Conservation (phyloP, 2,888 invertebrate species). For the Protophormia terraenovae region DNA sequence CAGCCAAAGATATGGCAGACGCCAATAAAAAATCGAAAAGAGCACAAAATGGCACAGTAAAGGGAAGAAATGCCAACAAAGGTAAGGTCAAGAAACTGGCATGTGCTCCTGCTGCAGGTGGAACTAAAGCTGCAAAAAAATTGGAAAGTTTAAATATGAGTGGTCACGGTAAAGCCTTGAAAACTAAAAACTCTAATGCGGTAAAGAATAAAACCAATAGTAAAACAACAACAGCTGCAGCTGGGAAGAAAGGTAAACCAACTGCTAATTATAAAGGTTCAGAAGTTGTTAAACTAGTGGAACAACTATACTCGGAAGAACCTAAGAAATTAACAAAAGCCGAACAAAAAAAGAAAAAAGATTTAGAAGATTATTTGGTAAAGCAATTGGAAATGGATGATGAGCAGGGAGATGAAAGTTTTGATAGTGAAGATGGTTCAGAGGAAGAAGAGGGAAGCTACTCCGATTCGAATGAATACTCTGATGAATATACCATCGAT, state of each 20-base stretch:
- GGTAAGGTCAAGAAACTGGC: slow-evolving; percentile 12
- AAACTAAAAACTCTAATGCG: background rate
- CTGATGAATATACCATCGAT: slow-evolving; percentile 24
- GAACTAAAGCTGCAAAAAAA: background rate
- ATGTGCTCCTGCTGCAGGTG: background rate
- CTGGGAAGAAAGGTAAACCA: background rate
- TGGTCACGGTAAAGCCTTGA: background rate
- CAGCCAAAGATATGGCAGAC: slow-evolving; percentile 5
- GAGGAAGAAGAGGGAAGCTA: slow-evolving; percentile 1
- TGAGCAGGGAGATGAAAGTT: slow-evolving; percentile 15
- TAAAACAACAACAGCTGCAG: background rate
- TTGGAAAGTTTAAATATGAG: background rate
- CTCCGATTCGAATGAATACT: slow-evolving; percentile 7
- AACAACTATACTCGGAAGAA: slow-evolving; percentile 44
- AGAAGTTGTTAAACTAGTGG: slow-evolving; percentile 43
- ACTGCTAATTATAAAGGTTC: background rate
- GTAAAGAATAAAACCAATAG: background rate
- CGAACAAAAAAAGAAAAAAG: slow-evolving; percentile 61
- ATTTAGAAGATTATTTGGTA: slow-evolving; percentile 62
- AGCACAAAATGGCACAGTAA: slow-evolving; percentile 40
- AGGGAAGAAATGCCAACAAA: slow-evolving; percentile 5
- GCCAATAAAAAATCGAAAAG: slow-evolving; percentile 28
- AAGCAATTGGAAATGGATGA: slow-evolving; percentile 50
- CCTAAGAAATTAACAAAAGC: slow-evolving; percentile 58
- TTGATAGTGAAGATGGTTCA: background rate